Evolutionary conservation across 2,888 invertebrate genomes (phyloP).

Genomic region (Rhagium mordax): DNA sequence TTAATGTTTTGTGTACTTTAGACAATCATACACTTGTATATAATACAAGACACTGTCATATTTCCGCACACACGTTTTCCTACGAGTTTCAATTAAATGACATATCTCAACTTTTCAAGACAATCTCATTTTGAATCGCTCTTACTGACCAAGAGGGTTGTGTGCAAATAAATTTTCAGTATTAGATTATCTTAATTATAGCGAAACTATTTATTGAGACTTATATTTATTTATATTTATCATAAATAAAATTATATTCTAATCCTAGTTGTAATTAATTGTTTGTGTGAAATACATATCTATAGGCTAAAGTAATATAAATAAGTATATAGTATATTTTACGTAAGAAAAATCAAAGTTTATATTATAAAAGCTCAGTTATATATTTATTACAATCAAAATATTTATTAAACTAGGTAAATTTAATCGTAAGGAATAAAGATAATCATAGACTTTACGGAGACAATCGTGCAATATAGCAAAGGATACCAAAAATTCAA

Average conservation of each 20-base stretch:
- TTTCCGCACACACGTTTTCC: slow-evolving; percentile 55
- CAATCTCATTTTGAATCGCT: slow-evolving; percentile 46
- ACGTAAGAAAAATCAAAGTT: slow-evolving; percentile 54
- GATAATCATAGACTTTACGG: slow-evolving; percentile 49
- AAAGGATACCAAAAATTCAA: slow-evolving; percentile 61
- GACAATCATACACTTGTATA: slow-evolving; percentile 45
- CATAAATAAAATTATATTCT: slow-evolving; percentile 37
- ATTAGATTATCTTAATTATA: slow-evolving; percentile 43
- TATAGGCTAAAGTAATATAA: slow-evolving; percentile 52
- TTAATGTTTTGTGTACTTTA: slow-evolving; percentile 25
- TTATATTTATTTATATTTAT: slow-evolving; percentile 38
- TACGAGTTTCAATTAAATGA: slow-evolving; percentile 67
- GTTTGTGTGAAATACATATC: slow-evolving; percentile 62
- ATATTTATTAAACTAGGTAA: slow-evolving; percentile 32
- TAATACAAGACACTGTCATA: slow-evolving; percentile 31
- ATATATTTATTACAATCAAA: slow-evolving; percentile 51
- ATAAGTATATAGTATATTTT: slow-evolving; percentile 57
- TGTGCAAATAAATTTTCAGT: slow-evolving; percentile 50
- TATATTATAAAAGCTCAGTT: slow-evolving; percentile 55
- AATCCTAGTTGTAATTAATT: slow-evolving; percentile 50
- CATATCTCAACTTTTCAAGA: slow-evolving; percentile 54
- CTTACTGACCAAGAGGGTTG: slow-evolving; percentile 49
- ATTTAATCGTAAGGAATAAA: background rate
- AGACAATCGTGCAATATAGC: slow-evolving; percentile 67
- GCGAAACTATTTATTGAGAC: slow-evolving; percentile 32